A percentile compares a stretch with the other conserved stretches of the same genome.
These are phyloP conservation scores for Mylabris phalerata DNA, from an alignment of 1,140 invertebrate species.

Conservation along the genomic window DNA sequence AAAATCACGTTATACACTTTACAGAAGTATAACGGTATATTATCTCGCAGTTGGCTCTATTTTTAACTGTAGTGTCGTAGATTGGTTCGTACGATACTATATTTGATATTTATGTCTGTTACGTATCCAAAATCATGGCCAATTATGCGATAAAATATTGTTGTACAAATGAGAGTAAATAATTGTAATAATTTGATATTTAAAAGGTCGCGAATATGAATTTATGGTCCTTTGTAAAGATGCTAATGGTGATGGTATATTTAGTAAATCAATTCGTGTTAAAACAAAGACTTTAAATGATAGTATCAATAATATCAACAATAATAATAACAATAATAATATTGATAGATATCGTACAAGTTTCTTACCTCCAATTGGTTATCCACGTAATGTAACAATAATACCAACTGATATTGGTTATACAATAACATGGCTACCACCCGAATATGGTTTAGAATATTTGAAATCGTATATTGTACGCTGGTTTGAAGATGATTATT, in stretches of 20 bases:
- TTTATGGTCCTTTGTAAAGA: slow-evolving; percentile 88
- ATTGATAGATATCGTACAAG: slow-evolving; percentile 2
- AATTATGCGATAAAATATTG: no score
- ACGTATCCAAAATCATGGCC: no score
- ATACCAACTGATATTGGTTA: slow-evolving; percentile 55
- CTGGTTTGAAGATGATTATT: slow-evolving; percentile 54
- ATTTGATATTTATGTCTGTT: no score
- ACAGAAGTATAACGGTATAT: no score
- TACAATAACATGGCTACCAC: slow-evolving; percentile 66
- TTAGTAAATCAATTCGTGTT: slow-evolving; percentile 74
- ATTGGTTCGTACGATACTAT: no score
- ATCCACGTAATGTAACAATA: slow-evolving; percentile 61
- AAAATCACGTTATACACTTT: no score
- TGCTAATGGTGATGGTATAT: slow-evolving; percentile 79
- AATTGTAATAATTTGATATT: no score
- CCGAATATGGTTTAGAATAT: slow-evolving; percentile 50
- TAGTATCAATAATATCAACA: slow-evolving; percentile 3
- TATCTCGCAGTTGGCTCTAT: background rate
- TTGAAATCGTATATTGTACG: slow-evolving; percentile 47
- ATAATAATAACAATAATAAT: background rate
- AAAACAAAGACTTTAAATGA: slow-evolving; percentile 58
- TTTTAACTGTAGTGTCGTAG: background rate
- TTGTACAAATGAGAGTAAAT: no score
- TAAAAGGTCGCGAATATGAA: slow-evolving; percentile 68
- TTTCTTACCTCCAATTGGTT: slow-evolving; percentile 45